These are phyloP conservation scores for Agrilus cyanescens DNA, from an alignment of 2,888 invertebrate species.

Conservation along the genomic window DNA sequence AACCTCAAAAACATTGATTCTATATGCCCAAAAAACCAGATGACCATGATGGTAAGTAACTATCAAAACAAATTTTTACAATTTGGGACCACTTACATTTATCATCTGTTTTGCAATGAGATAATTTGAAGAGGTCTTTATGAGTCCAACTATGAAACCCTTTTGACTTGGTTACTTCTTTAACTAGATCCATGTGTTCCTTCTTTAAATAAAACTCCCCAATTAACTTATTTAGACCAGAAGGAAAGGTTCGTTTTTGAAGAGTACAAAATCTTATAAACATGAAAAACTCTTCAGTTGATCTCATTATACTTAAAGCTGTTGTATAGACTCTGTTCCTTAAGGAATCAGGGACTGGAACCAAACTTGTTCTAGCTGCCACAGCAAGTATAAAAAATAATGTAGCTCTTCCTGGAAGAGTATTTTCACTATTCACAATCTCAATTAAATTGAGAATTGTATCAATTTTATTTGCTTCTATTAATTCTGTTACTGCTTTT, in stretches of 20 bases:
- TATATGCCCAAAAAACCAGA: too few species aligned
- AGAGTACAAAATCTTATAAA: constrained; percentile 26
- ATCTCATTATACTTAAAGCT: constrained; percentile 41
- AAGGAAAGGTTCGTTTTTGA: constrained; percentile 17
- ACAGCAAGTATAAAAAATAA: constrained; percentile 23
- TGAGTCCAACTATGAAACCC: constrained; percentile 59
- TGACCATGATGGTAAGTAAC: too few species aligned
- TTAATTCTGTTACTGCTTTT: constrained; percentile 8
- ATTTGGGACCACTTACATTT: constrained; percentile 32
- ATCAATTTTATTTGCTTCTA: constrained; percentile 7
- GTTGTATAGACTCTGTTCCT: constrained; percentile 14
- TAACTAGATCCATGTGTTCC: constrained; percentile 48
- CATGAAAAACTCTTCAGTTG: constrained; percentile 39
- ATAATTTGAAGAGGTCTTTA: constrained; percentile 55
- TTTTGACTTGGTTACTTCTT: constrained; percentile 49
- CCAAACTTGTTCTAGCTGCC: constrained; percentile 4
- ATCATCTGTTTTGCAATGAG: constrained; percentile 43
- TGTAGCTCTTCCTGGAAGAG: constrained; percentile 19
- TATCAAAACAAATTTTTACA: constrained; percentile 1
- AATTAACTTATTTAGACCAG: constrained; percentile 41
- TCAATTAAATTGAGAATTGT: constrained; percentile 17
- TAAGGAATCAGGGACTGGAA: neutral
- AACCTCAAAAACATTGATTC: too few species aligned
- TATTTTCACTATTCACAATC: constrained; percentile 19
- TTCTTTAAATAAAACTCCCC: constrained; percentile 52